These are phyloP conservation scores for Plodia interpunctella DNA, from an alignment of 1,140 invertebrate genomes.

Conservation along the genomic window DNA sequence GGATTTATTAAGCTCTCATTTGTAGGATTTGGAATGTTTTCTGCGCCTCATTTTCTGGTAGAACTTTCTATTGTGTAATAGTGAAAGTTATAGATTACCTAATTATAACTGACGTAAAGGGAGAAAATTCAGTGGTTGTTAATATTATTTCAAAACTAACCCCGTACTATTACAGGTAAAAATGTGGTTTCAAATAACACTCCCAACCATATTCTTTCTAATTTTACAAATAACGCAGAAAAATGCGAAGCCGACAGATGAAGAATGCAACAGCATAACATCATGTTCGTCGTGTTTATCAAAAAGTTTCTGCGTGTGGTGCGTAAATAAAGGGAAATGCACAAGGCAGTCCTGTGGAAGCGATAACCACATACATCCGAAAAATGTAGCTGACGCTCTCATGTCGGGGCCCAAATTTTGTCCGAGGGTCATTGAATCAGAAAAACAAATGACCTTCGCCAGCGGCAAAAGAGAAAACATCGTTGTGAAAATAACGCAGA, in stretches of 20 bases:
- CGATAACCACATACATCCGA: conserved; percentile 53
- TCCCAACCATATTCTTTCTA: neutral
- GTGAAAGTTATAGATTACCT: too few relatives aligned
- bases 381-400: conserved; percentile 32
- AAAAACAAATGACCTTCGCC: conserved; percentile 31
- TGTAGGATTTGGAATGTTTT: too few relatives aligned
- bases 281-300: conserved; percentile 43
- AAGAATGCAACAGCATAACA: conserved; percentile 31
- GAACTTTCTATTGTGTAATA: too few relatives aligned
- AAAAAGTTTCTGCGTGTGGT: conserved; percentile 45
- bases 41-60: too few relatives aligned
- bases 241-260: neutral
- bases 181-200: neutral
- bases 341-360: conserved; percentile 55
- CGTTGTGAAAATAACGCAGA: conserved; percentile 51
- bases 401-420: conserved; percentile 51
- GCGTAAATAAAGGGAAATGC: conserved; percentile 53
- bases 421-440: conserved; percentile 39
- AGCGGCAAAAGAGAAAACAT: conserved; percentile 40
- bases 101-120: too few relatives aligned
- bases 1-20: too few relatives aligned
- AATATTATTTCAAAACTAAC: too few relatives aligned
- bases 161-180: neutral
- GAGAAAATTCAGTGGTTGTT: too few relatives aligned
- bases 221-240: conserved; percentile 9